Base-by-base conservation (phyloP, 2,888 invertebrate genomes). In the Caenorhabditis imperialis region DNA sequence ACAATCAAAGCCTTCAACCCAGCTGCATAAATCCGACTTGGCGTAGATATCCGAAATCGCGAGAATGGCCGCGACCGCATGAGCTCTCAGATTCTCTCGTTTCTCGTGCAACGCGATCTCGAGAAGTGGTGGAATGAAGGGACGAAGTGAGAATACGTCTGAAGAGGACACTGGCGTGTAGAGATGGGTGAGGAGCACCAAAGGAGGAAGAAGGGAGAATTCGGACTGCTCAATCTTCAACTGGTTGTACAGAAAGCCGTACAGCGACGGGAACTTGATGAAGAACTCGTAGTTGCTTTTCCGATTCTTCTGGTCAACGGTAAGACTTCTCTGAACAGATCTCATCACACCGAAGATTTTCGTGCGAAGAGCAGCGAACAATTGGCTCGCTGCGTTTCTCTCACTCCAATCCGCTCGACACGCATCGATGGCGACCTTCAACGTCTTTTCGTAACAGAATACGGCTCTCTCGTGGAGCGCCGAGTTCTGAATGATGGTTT, bases 401-500 rank as follows among this genome's bases (percentile, higher is more conserved):
- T 81, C 81, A 8, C 81, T 77, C 85, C 85, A 85, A 23, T 79
- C 62, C 0, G 83, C 74, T 0, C 77, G 63, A 38, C 82, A 84
- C 1, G 71, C 73, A 3, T 60, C 40, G 3, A 80, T 65, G 0
- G 79, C 70, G 5, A 75, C 67, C 18, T 20, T 44, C n/a, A 77
- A 55, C 27, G 71, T 33, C n/a, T 33, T 16, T 48, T 75, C 58
- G 23, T 45, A 53, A 35, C 61, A 55, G 35, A 75, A 77, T 1
- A 70, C 47, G 16, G 81, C 92, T 69, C 91, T 89, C 74, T 94
- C 93, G 14, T 92, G 92, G 40, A 97, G 90, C 78, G 92, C 91
- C 2, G 93, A 91, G 89, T 93, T 93, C 35, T 93, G 91, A 88
- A 92, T 93, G 40, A 97, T 89, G 0, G 93, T 92, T 78, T 95